Percentiles rank a stretch among this genome's conserved stretches.
phyloP scores from a whole-genome alignment of 1,140 invertebrate genomes.

The Procambarus virginalis region DNA sequence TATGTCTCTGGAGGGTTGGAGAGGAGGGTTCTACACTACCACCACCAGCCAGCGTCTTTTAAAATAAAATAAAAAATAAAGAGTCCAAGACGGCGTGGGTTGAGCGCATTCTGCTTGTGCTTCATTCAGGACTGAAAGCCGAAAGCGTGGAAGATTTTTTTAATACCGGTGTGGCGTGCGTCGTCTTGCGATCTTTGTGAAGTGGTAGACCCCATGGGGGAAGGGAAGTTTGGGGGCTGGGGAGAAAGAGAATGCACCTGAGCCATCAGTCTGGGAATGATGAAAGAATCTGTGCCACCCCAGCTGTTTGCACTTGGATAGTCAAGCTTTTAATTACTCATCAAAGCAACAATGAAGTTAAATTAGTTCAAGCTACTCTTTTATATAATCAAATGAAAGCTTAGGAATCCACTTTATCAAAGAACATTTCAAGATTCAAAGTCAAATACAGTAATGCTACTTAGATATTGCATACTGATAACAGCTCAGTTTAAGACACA shows the following conservation, averaged over 20 bases:
- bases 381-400: background rate
- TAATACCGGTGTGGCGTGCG: slow-evolving; percentile 75
- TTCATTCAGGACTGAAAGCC: slow-evolving; percentile 75
- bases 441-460: too few relatives aligned
- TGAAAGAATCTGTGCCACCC: slow-evolving; percentile 41
- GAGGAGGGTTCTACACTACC: slow-evolving; percentile 43
- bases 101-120: slow-evolving; percentile 60
- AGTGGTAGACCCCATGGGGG: slow-evolving; percentile 58
- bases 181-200: slow-evolving; percentile 69
- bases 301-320: background rate
- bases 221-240: slow-evolving; percentile 63
- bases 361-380: background rate
- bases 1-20: slow-evolving; percentile 1
- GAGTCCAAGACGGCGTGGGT: slow-evolving; percentile 37
- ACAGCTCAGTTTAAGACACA: too few relatives aligned
- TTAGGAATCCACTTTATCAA: too few relatives aligned
- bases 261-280: slow-evolving; percentile 55
- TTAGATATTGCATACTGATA: too few relatives aligned
- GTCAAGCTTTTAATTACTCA: background rate
- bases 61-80: background rate
- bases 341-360: background rate
- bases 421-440: too few relatives aligned
- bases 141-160: slow-evolving; percentile 80
- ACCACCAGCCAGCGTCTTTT: slow-evolving; percentile 43
- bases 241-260: slow-evolving; percentile 54